Conservation (phyloP, 92 coral and sea anemone species). For the Desmophyllum pertusum region DNA sequence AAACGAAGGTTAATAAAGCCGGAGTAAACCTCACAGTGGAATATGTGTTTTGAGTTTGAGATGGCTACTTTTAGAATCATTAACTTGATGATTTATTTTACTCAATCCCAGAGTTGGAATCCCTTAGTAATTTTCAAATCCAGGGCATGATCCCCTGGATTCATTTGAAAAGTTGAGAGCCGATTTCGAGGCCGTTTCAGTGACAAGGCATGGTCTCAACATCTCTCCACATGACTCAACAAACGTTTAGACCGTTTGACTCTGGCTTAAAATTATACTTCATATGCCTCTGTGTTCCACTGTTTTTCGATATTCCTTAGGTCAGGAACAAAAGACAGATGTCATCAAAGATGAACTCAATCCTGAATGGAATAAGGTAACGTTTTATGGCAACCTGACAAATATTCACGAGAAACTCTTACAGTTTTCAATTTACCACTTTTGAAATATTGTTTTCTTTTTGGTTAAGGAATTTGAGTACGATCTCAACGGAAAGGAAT, state of each 20-base stretch:
- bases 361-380: slow-evolving; percentile 97
- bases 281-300: neutral
- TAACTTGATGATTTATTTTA: too few species aligned
- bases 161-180: too few species aligned
- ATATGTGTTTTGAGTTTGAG: neutral
- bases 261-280: neutral
- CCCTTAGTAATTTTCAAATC: too few species aligned
- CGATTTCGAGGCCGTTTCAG: too few species aligned
- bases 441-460: neutral
- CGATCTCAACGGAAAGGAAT: slow-evolving; percentile 75
- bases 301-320: slow-evolving; percentile 32
- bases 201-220: too few species aligned
- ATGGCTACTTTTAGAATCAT: neutral
- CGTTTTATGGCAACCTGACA: neutral
- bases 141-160: too few species aligned
- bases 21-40: neutral
- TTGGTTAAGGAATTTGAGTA: slow-evolving; percentile 68
- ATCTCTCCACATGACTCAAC: too few species aligned
- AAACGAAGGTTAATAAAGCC: too few species aligned
- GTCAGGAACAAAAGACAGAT: slow-evolving; percentile 88
- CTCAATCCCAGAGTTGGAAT: too few species aligned
- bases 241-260: too few species aligned
- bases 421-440: too few species aligned
- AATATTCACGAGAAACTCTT: too few species aligned
- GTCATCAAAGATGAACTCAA: slow-evolving; percentile 85